Evolutionary conservation across 2,797 vertebrate genomes (phyloP).

Genomic region (Eleutherodactylus coqui): DNA sequence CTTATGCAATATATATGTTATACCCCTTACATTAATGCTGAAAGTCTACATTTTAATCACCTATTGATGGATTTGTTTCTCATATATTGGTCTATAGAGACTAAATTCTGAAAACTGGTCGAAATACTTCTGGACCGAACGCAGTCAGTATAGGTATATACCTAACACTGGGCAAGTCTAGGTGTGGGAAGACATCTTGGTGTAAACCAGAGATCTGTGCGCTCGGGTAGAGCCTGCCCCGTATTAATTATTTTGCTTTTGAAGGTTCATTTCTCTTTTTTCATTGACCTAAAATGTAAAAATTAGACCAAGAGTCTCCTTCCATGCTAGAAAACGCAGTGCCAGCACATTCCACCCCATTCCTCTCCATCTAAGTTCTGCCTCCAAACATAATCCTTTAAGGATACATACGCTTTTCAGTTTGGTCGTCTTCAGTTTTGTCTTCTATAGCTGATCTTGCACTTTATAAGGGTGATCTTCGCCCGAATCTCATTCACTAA

Average conservation of each 20-base stretch:
- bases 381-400: not conserved
- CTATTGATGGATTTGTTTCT: no score
- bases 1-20: no score
- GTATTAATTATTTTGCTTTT: not conserved
- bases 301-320: not conserved
- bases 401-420: not conserved
- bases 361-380: conserved; percentile 21
- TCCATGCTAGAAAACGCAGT: conserved; percentile 1
- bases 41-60: no score
- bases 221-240: not conserved
- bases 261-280: not conserved
- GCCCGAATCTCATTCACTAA: not conserved
- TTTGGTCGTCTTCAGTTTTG: not conserved
- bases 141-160: not conserved
- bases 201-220: not conserved
- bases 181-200: not conserved
- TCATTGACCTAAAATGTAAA: not conserved
- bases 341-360: conserved; percentile 38
- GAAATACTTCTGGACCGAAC: no score
- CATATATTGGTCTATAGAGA: no score
- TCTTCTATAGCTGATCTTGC: conserved; percentile 27
- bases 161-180: not conserved
- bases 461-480: conserved; percentile 34
- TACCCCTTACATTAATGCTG: no score
- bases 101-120: no score